Percentiles rank a stretch among this genome's conserved stretches.
These are phyloP conservation scores for Thymelicus lineola DNA, from an alignment of 2,888 invertebrate genomes.

Conservation along the genomic window DNA sequence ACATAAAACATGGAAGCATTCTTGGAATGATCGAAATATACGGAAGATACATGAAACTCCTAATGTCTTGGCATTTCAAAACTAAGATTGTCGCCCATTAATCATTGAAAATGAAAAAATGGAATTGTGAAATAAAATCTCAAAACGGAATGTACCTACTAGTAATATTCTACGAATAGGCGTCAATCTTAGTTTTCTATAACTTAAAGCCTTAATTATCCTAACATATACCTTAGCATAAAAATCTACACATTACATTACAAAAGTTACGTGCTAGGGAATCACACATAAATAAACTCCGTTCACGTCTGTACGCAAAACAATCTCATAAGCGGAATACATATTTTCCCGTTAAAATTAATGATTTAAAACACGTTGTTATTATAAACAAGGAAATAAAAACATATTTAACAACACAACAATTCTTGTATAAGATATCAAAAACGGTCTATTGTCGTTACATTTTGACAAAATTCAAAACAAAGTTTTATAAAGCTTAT, in stretches of 20 bases:
- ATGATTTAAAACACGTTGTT: constrained; percentile 66
- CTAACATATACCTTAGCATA: constrained; percentile 50
- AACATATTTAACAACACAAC: constrained; percentile 80
- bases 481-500: not conserved
- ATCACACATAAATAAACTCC: constrained; percentile 84
- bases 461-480: constrained; percentile 5
- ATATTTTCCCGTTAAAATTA: constrained; percentile 61
- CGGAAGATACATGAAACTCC: constrained; percentile 54
- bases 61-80: constrained; percentile 40
- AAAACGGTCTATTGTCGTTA: constrained; percentile 1
- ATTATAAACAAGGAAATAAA: constrained; percentile 71
- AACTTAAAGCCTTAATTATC: constrained; percentile 50
- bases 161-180: constrained; percentile 41
- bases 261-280: constrained; percentile 66
- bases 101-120: constrained; percentile 50
- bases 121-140: constrained; percentile 46
- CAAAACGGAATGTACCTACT: constrained; percentile 34
- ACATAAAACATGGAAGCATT: constrained; percentile 64
- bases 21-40: constrained; percentile 72
- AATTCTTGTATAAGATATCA: constrained; percentile 53
- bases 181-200: constrained; percentile 54
- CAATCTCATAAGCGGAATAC: constrained; percentile 73
- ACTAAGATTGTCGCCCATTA: constrained; percentile 64
- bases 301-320: constrained; percentile 70
- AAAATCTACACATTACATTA: constrained; percentile 69